phyloP scores from a whole-genome alignment of 1,140 invertebrate species.

The Drosophila hydei region DNA sequence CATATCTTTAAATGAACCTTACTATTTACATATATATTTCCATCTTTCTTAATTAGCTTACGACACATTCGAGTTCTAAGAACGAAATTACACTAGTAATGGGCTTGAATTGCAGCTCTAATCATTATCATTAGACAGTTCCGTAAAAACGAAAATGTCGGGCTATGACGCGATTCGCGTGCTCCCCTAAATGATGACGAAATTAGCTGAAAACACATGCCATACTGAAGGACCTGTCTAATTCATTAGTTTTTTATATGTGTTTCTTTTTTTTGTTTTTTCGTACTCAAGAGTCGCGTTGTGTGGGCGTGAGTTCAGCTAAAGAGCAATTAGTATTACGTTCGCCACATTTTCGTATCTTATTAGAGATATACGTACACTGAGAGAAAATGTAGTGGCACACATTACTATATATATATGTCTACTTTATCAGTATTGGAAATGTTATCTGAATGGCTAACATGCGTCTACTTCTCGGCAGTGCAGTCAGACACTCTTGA shows the following conservation, averaged over 20 bases:
- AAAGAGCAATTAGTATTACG: slow-evolving; percentile 28
- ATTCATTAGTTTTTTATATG: slow-evolving; percentile 46
- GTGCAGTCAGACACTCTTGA: no score
- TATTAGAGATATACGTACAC: slow-evolving; percentile 12
- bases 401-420: no score
- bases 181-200: slow-evolving; percentile 51
- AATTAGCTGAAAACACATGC: slow-evolving; percentile 34
- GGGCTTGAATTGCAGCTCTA: slow-evolving; percentile 10
- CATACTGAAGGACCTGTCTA: slow-evolving; percentile 27
- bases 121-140: slow-evolving; percentile 45
- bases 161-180: slow-evolving; percentile 66
- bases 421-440: no score
- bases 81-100: slow-evolving; percentile 19
- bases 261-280: background rate
- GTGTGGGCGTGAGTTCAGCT: slow-evolving; percentile 21
- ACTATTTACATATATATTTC: no score
- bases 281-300: slow-evolving; percentile 7
- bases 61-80: background rate
- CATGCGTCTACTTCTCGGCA: no score
- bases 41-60: background rate
- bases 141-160: slow-evolving; percentile 5
- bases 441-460: no score
- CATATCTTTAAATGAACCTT: no score
- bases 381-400: no score
- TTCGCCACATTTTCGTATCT: slow-evolving; percentile 21